Base-by-base conservation (phyloP, 2,113 vertebrate species). In the Barnardius zonarius region DNA sequence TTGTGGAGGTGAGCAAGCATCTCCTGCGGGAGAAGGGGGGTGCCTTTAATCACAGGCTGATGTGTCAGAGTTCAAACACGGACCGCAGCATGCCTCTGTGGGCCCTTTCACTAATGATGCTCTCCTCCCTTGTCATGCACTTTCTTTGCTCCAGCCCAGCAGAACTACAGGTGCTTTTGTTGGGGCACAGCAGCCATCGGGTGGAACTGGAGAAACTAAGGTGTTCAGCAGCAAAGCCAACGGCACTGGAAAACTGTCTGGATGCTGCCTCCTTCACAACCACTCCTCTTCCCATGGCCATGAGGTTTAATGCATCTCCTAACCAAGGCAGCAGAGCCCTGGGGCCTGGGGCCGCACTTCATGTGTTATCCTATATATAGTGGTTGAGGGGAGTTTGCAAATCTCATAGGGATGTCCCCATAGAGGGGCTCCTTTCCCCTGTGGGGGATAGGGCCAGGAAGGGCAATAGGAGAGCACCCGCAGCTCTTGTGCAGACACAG, bases 151-250 rank as follows among this genome's bases (percentile, higher is more conserved):
- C 44, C 54, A 83, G 76, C 54, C 54, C n/a, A 64, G 61, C 20
- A 75, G 57, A 72, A 84, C 67, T 49, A 52, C 12, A 35, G 35
- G 55, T 63, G 37, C 9, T 93, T 72, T 39, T 43, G 35, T 16
- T 6, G 3, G 61, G 63, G n/a, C 54, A 51, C 54, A 81, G 79
- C 68, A 62, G 25, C 20, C 2, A 0, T 17, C 46, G 0, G 0
- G 31, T 0, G 1, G 27, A 13, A 49, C 39, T 46, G 35, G 31
- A 37, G 35, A 61, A 67, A 77, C 0, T 0, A 16, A 46, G 17
- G 5, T 81, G 74, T 62, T 30, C 46, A 78, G 49, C n/a, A 59
- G 31, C 51, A 67, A 82, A 82, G 33, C 10, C 31, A 48, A 20
- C 18, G 39, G 37, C 61, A 31, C 8, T 33, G 67, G 55, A 31